phyloP scores from a whole-genome alignment of 92 coral and sea anemone species.

The Siderastrea siderea region DNA sequence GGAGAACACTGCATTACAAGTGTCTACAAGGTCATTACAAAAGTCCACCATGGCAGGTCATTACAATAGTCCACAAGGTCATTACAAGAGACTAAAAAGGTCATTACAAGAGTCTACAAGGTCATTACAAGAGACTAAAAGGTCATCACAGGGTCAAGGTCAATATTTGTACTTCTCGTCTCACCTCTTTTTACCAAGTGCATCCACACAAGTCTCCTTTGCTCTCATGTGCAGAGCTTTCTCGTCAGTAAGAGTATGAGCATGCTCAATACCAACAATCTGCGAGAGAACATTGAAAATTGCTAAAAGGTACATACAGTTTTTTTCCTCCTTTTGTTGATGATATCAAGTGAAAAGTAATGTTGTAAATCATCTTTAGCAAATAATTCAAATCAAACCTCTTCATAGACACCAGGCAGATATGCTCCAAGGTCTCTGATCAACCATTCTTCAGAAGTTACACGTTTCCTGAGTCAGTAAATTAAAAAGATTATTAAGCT shows the following conservation, averaged over 20 bases:
- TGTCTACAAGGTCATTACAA: no score
- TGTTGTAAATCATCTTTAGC: neutral
- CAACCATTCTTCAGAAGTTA: slow-evolving; percentile 97
- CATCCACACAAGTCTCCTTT: slow-evolving; percentile 83
- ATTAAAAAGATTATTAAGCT: neutral
- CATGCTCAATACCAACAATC: slow-evolving; percentile 79
- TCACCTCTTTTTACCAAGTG: slow-evolving; percentile 94
- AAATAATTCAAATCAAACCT: slow-evolving; percentile 49
- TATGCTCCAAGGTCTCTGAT: slow-evolving; percentile 92
- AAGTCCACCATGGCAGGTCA: no score
- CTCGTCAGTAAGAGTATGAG: slow-evolving; percentile 87
- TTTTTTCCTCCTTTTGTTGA: no score
- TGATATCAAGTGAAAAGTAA: neutral
- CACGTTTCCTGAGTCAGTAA: slow-evolving; percentile 70
- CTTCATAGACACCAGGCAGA: slow-evolving; percentile 93
- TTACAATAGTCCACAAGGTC: no score
- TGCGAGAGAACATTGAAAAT: slow-evolving; percentile 8
- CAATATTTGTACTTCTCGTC: no score
- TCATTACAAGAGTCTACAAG: no score
- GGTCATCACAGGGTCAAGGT: no score
- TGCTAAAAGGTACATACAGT: no score
- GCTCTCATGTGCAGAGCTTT: slow-evolving; percentile 91
- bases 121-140: no score
- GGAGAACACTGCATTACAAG: no score
- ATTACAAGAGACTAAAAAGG: no score